Conservation (phyloP, 92 coral and sea anemone species). For the Porites cylindrica region DNA sequence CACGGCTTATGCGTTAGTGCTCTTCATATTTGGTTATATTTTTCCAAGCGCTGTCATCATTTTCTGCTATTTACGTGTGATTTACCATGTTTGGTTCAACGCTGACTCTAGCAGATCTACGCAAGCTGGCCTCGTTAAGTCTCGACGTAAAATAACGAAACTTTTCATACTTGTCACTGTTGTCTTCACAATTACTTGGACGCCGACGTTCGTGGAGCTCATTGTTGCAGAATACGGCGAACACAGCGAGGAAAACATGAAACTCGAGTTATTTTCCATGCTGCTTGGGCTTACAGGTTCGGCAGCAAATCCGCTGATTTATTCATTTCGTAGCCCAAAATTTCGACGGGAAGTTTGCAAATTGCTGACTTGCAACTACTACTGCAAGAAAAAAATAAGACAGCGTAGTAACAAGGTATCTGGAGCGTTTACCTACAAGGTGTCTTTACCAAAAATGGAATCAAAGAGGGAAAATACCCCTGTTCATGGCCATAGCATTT, state of each 20-base stretch:
- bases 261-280: slow-evolving; percentile 1
- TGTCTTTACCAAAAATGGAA: not conserved
- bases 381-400: no score
- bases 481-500: no score
- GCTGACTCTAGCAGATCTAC: slow-evolving; percentile 19
- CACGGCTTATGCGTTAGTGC: not conserved
- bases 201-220: slow-evolving; percentile 41
- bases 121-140: slow-evolving; percentile 50
- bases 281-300: slow-evolving; percentile 21
- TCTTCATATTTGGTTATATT: slow-evolving; percentile 29
- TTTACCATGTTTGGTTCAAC: slow-evolving; percentile 63
- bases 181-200: slow-evolving; percentile 58
- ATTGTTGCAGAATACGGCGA: not conserved
- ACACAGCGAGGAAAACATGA: not conserved
- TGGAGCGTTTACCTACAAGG: not conserved
- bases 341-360: slow-evolving; percentile 24
- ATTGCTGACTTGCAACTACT: not conserved
- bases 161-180: slow-evolving; percentile 42
- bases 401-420: not conserved
- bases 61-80: slow-evolving; percentile 42
- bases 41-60: slow-evolving; percentile 37
- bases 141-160: slow-evolving; percentile 70
- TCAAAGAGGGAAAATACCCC: not conserved
- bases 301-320: slow-evolving; percentile 41
- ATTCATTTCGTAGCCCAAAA: slow-evolving; percentile 31